A percentile compares a stretch with the other conserved stretches of the same genome.
Evolutionary conservation across 2,888 invertebrate genomes (phyloP).

Genomic region (Scaeva pyrastri): DNA sequence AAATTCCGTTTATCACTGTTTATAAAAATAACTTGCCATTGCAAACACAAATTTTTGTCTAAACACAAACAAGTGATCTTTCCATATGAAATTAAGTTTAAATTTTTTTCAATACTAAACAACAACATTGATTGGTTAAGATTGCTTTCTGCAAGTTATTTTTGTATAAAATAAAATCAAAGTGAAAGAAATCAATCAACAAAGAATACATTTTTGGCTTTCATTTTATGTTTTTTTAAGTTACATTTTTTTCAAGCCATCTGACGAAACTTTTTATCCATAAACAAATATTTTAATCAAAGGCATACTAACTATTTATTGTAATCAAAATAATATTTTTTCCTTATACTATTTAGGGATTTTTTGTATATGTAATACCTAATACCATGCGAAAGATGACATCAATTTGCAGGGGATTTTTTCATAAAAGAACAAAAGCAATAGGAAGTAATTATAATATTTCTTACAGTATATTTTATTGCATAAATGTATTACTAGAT

Average conservation of each 20-base stretch:
- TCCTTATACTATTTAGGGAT: slow-evolving; percentile 15
- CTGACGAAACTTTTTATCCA: neutral
- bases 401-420: slow-evolving; percentile 38
- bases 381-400: slow-evolving; percentile 31
- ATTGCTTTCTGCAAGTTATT: slow-evolving; percentile 65
- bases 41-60: slow-evolving; percentile 20
- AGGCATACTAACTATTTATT: slow-evolving; percentile 55
- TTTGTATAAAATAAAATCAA: slow-evolving; percentile 31
- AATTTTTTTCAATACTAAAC: neutral
- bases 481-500: slow-evolving; percentile 63
- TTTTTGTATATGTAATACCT: slow-evolving; percentile 22
- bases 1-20: neutral
- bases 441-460: neutral
- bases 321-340: slow-evolving; percentile 28
- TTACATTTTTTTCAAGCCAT: neutral
- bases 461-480: slow-evolving; percentile 47
- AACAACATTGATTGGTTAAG: slow-evolving; percentile 35
- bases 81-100: slow-evolving; percentile 17
- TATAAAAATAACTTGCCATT: slow-evolving; percentile 57
- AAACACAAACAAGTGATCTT: slow-evolving; percentile 46
- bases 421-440: slow-evolving; percentile 16
- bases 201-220: slow-evolving; percentile 36
- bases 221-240: slow-evolving; percentile 17
- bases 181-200: slow-evolving; percentile 28
- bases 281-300: slow-evolving; percentile 15